Conservation (phyloP, 2,113 vertebrate species). For the Morone chrysops region DNA sequence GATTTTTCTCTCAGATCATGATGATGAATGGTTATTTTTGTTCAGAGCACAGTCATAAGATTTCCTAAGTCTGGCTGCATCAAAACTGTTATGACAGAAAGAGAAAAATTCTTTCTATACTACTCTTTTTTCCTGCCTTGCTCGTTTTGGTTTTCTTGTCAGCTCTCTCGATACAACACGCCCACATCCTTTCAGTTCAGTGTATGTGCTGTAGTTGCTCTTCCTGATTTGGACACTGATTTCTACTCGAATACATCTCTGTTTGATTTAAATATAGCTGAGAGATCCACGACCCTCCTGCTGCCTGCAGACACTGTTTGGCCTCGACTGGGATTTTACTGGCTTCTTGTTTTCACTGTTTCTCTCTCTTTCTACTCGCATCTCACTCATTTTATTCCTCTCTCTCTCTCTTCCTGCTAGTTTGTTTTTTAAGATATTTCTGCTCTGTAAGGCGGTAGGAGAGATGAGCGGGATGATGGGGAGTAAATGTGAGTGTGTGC, state of each 20-base stretch:
- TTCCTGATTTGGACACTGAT: conserved; percentile 43
- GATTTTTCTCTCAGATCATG: conserved; percentile 40
- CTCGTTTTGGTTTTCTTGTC: neutral
- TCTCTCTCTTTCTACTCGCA: neutral
- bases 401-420: neutral
- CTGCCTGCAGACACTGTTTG: conserved; percentile 27
- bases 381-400: neutral
- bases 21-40: conserved; percentile 50
- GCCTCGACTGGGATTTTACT: conserved; percentile 21
- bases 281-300: conserved; percentile 43
- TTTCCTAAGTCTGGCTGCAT: conserved; percentile 14
- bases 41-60: neutral
- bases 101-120: conserved; percentile 1
- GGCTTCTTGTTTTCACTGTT: conserved; percentile 21
- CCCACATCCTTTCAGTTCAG: conserved; percentile 32
- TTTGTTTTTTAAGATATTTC: conserved; percentile 11
- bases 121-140: neutral
- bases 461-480: neutral
- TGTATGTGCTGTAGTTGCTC: neutral
- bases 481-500: neutral
- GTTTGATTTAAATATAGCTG: conserved; percentile 63
- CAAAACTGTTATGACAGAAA: conserved; percentile 46
- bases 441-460: neutral
- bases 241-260: conserved; percentile 33
- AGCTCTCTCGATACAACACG: neutral